A percentile compares a stretch with the other conserved stretches of the same genome.
Evolutionary conservation across 2,888 invertebrate species (phyloP).

Genomic region (Agrochola circellaris): DNA sequence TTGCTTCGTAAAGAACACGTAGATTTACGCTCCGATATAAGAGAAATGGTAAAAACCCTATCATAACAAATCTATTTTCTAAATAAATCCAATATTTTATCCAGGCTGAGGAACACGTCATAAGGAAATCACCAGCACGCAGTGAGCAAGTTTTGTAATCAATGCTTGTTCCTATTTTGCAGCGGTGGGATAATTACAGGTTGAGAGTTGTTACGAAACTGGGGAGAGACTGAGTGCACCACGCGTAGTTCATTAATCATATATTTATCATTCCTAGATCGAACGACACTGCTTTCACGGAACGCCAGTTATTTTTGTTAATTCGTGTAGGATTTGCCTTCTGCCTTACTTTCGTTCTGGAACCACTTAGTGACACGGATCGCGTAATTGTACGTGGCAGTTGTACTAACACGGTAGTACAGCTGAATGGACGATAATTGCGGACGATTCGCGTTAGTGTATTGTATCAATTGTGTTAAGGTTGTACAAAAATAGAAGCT

Average conservation of each 20-base stretch:
- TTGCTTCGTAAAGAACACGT: background rate
- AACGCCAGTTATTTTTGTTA: background rate
- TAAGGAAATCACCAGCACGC: background rate
- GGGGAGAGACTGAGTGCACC: background rate
- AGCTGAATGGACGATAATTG: constrained; percentile 16
- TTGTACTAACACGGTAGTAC: constrained; percentile 31
- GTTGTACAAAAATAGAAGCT: constrained; percentile 6
- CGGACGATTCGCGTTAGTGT: constrained; percentile 4
- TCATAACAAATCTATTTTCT: background rate
- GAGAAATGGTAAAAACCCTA: background rate
- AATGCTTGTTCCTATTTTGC: background rate
- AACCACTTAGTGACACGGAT: constrained; percentile 27
- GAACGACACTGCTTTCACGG: background rate
- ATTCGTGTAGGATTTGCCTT: background rate
- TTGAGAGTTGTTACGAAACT: background rate
- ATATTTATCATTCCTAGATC: background rate
- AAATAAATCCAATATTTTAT: too few relatives aligned
- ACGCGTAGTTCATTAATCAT: background rate
- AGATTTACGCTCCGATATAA: background rate
- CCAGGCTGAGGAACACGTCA: background rate
- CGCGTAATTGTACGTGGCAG: constrained; percentile 53
- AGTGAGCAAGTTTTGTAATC: background rate
- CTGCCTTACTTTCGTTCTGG: background rate
- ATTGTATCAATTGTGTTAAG: constrained; percentile 27
- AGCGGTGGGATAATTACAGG: too few relatives aligned